Base-by-base conservation (phyloP, 2,888 invertebrate genomes). In the Lepidocyrtinus sp. region DNA sequence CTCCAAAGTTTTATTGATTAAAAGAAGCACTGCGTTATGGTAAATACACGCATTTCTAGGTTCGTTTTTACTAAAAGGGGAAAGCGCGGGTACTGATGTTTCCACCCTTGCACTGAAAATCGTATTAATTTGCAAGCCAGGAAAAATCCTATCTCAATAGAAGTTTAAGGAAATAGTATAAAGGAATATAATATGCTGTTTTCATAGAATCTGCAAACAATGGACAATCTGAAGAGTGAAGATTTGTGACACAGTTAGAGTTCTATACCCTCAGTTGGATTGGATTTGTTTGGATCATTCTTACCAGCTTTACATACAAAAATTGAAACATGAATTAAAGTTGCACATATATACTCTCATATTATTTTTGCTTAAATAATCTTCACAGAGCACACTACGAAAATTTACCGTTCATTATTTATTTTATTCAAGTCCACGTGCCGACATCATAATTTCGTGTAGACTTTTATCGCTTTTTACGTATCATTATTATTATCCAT, bases 1-100 rank as follows among this genome's bases (percentile, higher is more conserved):
- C 50, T 50, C 17, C n/a, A 50, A 50, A 36, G 17, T 50, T 50
- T 50, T 50, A 50, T 50, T 50, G 50, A 50, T 50, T 50, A 50
- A 50, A 50, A 50, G 17, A 15, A 50, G 50, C 50, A n/a, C 50
- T 50, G 50, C 2, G 50, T 50, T 36, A 17, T 1, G 15, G 2
- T 2, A 17, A n/a, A 12, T 50, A 17, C 17, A 50, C 50, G 2
- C 50, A 50, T 1, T 7, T 12, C 36, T 5, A 36, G 36, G 5
- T 12, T 7, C 36, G 5, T 36, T 12, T 5, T 5, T 36, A 17
- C 17, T 1, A 50, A 50, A 50, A 50, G 50, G 12, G 15, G 15
- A 17, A 50, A 15, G 50, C 2, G 15, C 15, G 15, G 17, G 36
- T 50, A 17, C 50, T 12, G 50, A 50, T 2, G 15, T 15, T 50